Conservation (phyloP, 2,797 vertebrate genomes). For the Dermochelys coriacea region DNA sequence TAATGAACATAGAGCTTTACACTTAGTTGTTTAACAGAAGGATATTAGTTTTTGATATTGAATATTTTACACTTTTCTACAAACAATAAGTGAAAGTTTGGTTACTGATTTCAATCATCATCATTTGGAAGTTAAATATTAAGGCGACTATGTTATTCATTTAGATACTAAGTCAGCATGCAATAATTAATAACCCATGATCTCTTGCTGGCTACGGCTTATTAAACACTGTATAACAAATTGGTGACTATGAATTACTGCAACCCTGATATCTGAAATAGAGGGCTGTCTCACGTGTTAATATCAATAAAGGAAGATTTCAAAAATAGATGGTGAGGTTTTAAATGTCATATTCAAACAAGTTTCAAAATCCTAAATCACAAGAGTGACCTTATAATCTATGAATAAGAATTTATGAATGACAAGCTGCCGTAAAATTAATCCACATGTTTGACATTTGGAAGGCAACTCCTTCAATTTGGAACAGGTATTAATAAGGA, state of each 20-base stretch:
- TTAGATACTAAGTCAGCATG: background rate
- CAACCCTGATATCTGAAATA: background rate
- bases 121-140: background rate
- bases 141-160: background rate
- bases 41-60: background rate
- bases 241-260: background rate
- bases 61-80: background rate
- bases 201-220: background rate
- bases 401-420: background rate
- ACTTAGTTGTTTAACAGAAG: background rate
- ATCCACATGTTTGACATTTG: background rate
- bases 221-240: background rate
- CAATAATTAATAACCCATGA: background rate
- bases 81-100: background rate
- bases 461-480: background rate
- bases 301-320: background rate
- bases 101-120: background rate
- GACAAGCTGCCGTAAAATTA: background rate
- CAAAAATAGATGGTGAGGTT: background rate
- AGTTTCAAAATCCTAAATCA: background rate
- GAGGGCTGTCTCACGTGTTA: background rate
- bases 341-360: background rate
- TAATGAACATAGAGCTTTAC: background rate
- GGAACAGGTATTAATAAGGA: constrained; percentile 1
- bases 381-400: background rate